A percentile compares a stretch with the other conserved stretches of the same genome.
phyloP scores from a whole-genome alignment of 1,140 invertebrate genomes.

The Triops longicaudatus region DNA sequence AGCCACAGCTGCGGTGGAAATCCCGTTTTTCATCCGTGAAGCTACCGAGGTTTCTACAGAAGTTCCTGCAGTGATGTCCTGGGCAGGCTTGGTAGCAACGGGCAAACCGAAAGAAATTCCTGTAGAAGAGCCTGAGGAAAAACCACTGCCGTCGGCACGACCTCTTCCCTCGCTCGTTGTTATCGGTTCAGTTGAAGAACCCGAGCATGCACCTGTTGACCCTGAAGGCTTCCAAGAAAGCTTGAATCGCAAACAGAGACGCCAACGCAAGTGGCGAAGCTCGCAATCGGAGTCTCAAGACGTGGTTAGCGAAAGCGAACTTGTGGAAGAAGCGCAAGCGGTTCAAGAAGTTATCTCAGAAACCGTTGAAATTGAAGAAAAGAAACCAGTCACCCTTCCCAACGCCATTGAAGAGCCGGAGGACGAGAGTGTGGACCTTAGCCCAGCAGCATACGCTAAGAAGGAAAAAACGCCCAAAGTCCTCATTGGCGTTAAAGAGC shows the following conservation, averaged over 20 bases:
- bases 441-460: not conserved
- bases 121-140: constrained; percentile 16
- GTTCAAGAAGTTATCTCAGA: constrained; percentile 31
- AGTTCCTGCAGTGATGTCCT: constrained; percentile 4
- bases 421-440: constrained; percentile 6
- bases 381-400: constrained; percentile 19
- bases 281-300: constrained; percentile 36
- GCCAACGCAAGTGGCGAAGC: constrained; percentile 41
- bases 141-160: not conserved
- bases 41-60: not conserved
- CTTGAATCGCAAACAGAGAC: constrained; percentile 41
- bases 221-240: constrained; percentile 45
- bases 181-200: constrained; percentile 23
- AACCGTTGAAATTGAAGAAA: constrained; percentile 12
- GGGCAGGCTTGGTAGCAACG: constrained; percentile 27
- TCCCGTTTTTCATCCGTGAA: not conserved
- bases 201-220: constrained; percentile 35
- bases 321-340: constrained; percentile 32
- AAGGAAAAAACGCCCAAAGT: constrained; percentile 18
- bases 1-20: not conserved
- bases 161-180: constrained; percentile 22
- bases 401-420: not conserved
- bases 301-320: constrained; percentile 20
- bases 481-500: constrained; percentile 22
- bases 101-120: constrained; percentile 23